phyloP scores from a whole-genome alignment of 2,888 invertebrate species.

The Andrena bicolor region DNA sequence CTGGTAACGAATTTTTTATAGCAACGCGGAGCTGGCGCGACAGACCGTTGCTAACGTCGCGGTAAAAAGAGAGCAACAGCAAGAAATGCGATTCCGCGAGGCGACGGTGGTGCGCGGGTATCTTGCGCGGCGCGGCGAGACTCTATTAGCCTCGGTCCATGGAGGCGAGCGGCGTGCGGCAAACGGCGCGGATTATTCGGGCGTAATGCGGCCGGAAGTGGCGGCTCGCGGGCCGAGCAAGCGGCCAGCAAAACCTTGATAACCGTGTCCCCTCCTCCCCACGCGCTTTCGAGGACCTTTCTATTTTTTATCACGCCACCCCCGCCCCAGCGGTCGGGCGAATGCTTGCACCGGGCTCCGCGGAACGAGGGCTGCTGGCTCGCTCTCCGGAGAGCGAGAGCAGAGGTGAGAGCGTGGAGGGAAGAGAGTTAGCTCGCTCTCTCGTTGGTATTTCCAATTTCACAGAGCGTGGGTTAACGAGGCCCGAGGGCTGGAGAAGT shows the following conservation, averaged over 20 bases:
- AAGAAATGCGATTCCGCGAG: conserved; percentile 11
- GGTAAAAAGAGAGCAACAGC: conserved; percentile 23
- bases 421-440: conserved; percentile 44
- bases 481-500: conserved; percentile 81
- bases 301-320: conserved; percentile 70
- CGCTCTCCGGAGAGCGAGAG: conserved; percentile 10
- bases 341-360: conserved; percentile 54
- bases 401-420: conserved; percentile 18
- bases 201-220: conserved; percentile 49
- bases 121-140: conserved; percentile 9
- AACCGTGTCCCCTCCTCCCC: conserved; percentile 54
- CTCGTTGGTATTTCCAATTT: conserved; percentile 84
- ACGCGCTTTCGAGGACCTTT: conserved; percentile 29
- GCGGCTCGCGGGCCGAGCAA: conserved; percentile 27
- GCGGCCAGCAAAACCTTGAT: conserved; percentile 58
- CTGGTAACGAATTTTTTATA: conserved; percentile 13
- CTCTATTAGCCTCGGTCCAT: conserved; percentile 48
- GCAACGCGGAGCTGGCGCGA: not conserved
- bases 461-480: conserved; percentile 85
- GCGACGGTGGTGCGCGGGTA: not conserved
- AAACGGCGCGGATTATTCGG: conserved; percentile 55
- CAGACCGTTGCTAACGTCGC: not conserved
- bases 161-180: conserved; percentile 10
- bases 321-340: conserved; percentile 43
- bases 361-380: conserved; percentile 30